Percentiles rank a stretch among this genome's conserved stretches.
Conservation (phyloP, 2,888 invertebrate species). For the Rhimphoctona megacephalus region DNA sequence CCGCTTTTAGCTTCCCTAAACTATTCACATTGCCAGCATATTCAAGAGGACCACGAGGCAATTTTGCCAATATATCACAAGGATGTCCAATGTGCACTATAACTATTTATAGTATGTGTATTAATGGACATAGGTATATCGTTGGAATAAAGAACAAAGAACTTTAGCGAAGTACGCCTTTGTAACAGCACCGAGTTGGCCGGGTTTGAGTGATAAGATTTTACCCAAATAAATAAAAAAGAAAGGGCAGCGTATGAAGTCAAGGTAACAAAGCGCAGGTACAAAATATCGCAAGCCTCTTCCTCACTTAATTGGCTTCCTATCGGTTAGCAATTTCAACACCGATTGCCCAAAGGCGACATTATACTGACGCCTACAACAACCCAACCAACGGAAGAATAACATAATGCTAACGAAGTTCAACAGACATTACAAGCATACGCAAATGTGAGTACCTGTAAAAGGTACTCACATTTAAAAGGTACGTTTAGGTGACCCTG, state of each 20-base stretch:
- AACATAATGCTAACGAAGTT: neutral
- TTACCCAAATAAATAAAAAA: neutral
- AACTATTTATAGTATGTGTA: neutral
- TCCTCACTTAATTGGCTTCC: neutral
- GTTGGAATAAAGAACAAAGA: neutral
- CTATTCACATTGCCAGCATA: neutral
- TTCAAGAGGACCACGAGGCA: neutral
- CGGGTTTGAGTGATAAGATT: neutral
- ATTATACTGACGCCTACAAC: neutral
- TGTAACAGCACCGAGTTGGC: neutral
- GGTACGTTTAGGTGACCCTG: no score
- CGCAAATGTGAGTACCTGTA: constrained; percentile 20
- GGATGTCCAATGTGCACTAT: neutral
- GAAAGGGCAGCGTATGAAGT: neutral
- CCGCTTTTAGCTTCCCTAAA: neutral
- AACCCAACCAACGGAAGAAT: neutral
- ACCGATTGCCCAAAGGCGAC: neutral
- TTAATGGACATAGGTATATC: neutral
- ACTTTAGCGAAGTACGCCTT: neutral
- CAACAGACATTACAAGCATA: neutral
- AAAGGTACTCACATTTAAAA: no score
- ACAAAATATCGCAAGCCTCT: neutral
- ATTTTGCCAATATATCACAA: neutral
- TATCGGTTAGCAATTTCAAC: neutral
- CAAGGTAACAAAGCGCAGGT: neutral